Evolutionary conservation across 1,140 invertebrate genomes (phyloP).

Genomic region (Drosophila truncata): DNA sequence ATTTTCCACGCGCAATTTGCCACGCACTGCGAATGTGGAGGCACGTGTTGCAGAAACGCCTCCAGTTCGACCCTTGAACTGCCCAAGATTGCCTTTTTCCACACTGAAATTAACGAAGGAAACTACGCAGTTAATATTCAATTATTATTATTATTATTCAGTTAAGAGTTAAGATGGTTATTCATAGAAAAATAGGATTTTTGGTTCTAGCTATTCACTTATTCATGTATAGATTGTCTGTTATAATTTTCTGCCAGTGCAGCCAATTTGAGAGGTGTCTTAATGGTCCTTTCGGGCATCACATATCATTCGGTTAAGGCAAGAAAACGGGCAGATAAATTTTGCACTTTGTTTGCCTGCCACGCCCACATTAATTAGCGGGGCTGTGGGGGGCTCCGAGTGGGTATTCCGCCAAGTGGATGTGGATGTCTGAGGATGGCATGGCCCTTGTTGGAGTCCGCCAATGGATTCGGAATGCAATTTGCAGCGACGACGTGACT

Average conservation of each 20-base stretch:
- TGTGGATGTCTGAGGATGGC: constrained; percentile 12
- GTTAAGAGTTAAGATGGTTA: background rate
- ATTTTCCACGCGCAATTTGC: constrained; percentile 56
- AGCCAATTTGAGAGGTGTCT: constrained; percentile 36
- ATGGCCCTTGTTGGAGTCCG: constrained; percentile 15
- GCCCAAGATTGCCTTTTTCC: constrained; percentile 3
- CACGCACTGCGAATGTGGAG: constrained; percentile 49
- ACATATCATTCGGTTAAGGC: constrained; percentile 49
- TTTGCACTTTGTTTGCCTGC: constrained; percentile 57
- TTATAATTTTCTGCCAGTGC: constrained; percentile 7
- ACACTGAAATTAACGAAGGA: constrained; percentile 6
- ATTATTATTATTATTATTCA: no score
- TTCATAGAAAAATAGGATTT: background rate
- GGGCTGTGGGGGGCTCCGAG: constrained; percentile 15
- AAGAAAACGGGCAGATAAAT: constrained; percentile 43
- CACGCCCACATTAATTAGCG: constrained; percentile 62
- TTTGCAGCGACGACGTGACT: constrained; percentile 50
- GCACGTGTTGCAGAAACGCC: constrained; percentile 52
- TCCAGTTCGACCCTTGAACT: constrained; percentile 32
- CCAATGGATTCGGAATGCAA: constrained; percentile 50
- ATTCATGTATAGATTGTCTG: background rate
- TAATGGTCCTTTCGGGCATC: constrained; percentile 30
- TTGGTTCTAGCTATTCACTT: no score
- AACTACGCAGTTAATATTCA: background rate
- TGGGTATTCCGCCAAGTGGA: background rate